These are phyloP conservation scores for Argyresthia albistria DNA, from an alignment of 2,888 invertebrate genomes.

Conservation along the genomic window DNA sequence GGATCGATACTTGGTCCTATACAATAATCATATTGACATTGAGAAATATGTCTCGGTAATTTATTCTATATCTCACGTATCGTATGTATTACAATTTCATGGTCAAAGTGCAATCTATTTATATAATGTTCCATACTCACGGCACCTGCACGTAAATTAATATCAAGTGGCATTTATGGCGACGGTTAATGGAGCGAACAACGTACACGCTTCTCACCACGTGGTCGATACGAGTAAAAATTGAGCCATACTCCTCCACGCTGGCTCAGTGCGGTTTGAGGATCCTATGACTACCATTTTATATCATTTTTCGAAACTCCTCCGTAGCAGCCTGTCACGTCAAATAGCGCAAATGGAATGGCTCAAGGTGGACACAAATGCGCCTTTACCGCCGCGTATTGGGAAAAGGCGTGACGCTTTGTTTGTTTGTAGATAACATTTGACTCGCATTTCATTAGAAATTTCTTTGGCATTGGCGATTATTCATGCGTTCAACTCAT, in stretches of 20 bases:
- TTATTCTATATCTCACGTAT: neutral
- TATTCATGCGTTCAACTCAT: neutral
- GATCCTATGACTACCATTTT: too few species aligned
- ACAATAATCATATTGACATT: too few species aligned
- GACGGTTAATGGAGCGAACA: neutral
- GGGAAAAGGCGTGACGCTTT: neutral
- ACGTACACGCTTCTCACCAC: neutral
- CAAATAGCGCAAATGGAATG: too few species aligned
- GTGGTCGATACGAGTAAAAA: neutral
- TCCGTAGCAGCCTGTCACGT: too few species aligned
- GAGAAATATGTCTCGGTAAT: too few species aligned
- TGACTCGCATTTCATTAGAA: too few species aligned
- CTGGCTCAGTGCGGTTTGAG: too few species aligned
- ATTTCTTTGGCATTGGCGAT: neutral
- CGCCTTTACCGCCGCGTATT: too few species aligned
- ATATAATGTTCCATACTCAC: neutral
- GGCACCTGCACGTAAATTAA: constrained; percentile 1
- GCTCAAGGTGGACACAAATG: too few species aligned
- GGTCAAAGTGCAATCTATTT: neutral
- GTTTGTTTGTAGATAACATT: too few species aligned
- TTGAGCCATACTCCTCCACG: too few species aligned
- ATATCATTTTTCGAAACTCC: too few species aligned
- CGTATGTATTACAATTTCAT: neutral
- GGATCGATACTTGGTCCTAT: neutral
- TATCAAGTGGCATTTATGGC: neutral